Percentiles rank a stretch among this genome's conserved stretches.
phyloP scores from a whole-genome alignment of 35 echinoderm and acorn worm species.

The Eucidaris tribuloides region DNA sequence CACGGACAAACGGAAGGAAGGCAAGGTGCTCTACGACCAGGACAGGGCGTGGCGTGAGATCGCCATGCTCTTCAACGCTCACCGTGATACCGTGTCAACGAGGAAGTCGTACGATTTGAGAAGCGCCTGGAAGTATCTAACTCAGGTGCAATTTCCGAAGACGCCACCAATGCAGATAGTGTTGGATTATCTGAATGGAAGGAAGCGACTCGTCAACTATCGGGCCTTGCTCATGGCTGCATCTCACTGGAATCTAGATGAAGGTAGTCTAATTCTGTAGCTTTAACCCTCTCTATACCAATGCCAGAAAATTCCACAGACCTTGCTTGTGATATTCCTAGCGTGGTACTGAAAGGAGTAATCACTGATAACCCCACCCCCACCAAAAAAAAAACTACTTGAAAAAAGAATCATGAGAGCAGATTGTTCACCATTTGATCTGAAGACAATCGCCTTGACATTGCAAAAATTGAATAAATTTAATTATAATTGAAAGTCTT shows the following conservation, averaged over 20 bases:
- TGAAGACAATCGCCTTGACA: no score
- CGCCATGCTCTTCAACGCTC: conserved; percentile 20
- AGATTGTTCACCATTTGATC: no score
- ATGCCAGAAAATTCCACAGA: no score
- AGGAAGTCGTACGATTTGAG: neutral
- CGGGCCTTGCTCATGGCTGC: neutral
- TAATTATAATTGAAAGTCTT: no score
- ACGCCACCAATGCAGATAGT: conserved; percentile 13
- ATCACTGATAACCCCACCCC: no score
- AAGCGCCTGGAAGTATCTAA: conserved; percentile 15
- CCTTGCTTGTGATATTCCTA: no score
- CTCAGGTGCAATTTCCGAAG: conserved; percentile 13
- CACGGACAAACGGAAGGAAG: conserved; percentile 3
- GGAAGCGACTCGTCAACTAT: conserved; percentile 10
- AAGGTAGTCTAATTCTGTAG: neutral
- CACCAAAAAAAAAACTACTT: no score
- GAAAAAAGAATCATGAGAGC: no score
- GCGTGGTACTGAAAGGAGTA: no score
- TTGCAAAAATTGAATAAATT: no score
- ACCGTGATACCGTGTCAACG: conserved; percentile 2
- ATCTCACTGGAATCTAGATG: conserved; percentile 7
- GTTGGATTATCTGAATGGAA: neutral
- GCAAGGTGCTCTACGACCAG: conserved; percentile 9
- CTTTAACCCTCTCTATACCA: neutral
- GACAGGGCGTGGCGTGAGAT: conserved; percentile 3